Conservation (phyloP, 2,888 invertebrate genomes). For the Tigriopus californicus region DNA sequence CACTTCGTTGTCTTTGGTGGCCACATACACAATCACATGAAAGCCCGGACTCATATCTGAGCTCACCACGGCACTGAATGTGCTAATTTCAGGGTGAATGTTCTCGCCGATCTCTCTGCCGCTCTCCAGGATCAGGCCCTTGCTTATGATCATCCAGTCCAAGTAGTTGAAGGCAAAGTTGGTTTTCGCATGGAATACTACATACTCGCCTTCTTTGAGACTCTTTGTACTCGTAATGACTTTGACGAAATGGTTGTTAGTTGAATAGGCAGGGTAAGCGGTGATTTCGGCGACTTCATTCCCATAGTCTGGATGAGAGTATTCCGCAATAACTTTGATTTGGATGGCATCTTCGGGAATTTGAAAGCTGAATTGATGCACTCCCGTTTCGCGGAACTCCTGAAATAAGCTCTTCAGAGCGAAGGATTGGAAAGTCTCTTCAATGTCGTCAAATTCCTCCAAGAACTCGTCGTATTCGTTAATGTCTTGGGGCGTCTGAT, state of each 20-base stretch:
- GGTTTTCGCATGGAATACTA: conserved; percentile 34
- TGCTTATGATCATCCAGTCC: conserved; percentile 16
- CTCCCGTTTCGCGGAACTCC: conserved; percentile 13
- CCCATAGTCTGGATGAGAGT: background rate
- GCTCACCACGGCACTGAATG: conserved; percentile 34
- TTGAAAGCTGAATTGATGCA: conserved; percentile 11
- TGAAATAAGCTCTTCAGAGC: conserved; percentile 14
- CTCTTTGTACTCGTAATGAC: conserved; percentile 27
- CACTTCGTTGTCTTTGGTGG: conserved; percentile 29
- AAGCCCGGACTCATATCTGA: conserved; percentile 38
- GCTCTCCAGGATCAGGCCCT: conserved; percentile 3
- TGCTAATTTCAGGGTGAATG: conserved; percentile 23
- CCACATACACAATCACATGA: conserved; percentile 32
- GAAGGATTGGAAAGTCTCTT: background rate
- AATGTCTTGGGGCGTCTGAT: background rate
- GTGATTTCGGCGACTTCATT: background rate
- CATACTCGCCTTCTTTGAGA: conserved; percentile 33
- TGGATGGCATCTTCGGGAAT: background rate
- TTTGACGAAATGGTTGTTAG: background rate
- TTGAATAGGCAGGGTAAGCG: background rate
- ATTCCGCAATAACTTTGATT: conserved; percentile 5
- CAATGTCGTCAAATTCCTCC: background rate
- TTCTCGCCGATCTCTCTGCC: conserved; percentile 7
- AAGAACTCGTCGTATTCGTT: background rate
- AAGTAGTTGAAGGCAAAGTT: conserved; percentile 26